Conservation (phyloP, 2,113 vertebrate species). For the Sphyrna mokarran region DNA sequence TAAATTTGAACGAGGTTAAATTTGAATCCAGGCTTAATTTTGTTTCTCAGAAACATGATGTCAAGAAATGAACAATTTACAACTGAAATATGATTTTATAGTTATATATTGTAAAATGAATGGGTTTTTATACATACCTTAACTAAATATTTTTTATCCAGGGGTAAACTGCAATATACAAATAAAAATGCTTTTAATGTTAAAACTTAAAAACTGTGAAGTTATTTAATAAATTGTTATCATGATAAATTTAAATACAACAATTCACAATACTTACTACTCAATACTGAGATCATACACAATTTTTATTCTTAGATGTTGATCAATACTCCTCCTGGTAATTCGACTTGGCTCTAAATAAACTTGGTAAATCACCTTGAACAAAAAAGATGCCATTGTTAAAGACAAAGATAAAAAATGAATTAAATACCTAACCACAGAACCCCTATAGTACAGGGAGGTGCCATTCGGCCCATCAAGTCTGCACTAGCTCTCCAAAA, state of each 20-base stretch:
- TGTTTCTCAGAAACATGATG: neutral
- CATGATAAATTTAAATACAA: neutral
- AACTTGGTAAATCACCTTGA: slow-evolving; percentile 76
- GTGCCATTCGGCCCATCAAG: no score
- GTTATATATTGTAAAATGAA: neutral
- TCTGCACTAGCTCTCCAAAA: no score
- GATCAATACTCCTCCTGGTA: slow-evolving; percentile 71
- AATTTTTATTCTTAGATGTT: slow-evolving; percentile 77
- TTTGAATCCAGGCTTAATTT: neutral
- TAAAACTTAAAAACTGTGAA: neutral
- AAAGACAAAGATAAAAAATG: neutral
- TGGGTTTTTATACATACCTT: slow-evolving; percentile 63
- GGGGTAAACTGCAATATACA: slow-evolving; percentile 60
- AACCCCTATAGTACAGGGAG: no score
- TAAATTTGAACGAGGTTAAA: neutral
- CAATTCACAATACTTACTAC: slow-evolving; percentile 59
- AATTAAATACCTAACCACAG: neutral
- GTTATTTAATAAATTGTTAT: neutral
- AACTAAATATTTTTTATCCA: slow-evolving; percentile 78
- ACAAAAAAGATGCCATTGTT: slow-evolving; percentile 38
- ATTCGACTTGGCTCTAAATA: slow-evolving; percentile 68
- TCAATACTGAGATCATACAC: slow-evolving; percentile 83
- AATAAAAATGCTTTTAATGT: slow-evolving; percentile 17
- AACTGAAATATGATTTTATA: neutral
- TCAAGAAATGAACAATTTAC: neutral